Conservation (phyloP, 2,113 vertebrate genomes). For the Channa argus region DNA sequence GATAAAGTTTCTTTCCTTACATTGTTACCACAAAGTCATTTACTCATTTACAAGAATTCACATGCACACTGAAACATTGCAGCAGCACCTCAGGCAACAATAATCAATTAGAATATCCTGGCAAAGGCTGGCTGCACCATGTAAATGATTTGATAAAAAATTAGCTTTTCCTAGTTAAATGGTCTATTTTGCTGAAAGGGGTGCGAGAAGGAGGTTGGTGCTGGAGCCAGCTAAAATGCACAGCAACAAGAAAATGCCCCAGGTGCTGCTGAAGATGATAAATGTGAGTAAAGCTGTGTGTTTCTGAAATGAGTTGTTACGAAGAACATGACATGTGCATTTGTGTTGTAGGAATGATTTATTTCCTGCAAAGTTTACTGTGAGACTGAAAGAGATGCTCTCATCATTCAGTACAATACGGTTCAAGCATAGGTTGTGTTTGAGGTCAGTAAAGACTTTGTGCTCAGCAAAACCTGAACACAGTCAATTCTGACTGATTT, state of each 20-base stretch:
- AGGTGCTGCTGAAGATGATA: slow-evolving; percentile 69
- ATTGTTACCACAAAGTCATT: slow-evolving; percentile 60
- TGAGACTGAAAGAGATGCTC: slow-evolving; percentile 34
- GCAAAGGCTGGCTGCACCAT: slow-evolving; percentile 80
- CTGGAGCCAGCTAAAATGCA: slow-evolving; percentile 58
- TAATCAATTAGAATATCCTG: slow-evolving; percentile 84
- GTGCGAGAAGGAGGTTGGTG: slow-evolving; percentile 65
- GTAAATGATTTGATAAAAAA: slow-evolving; percentile 85
- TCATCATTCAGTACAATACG: slow-evolving; percentile 16
- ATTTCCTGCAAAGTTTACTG: slow-evolving; percentile 49
- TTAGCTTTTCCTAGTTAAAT: slow-evolving; percentile 85
- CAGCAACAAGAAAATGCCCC: slow-evolving; percentile 55
- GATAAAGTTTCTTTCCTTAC: slow-evolving; percentile 53
- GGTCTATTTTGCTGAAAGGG: slow-evolving; percentile 81
- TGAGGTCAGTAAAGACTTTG: slow-evolving; percentile 9
- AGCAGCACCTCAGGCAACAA: slow-evolving; percentile 78
- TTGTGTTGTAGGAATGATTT: slow-evolving; percentile 62
- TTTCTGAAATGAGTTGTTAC: slow-evolving; percentile 64
- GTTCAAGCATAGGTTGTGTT: background rate
- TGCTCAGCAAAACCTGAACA: background rate
- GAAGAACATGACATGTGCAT: slow-evolving; percentile 50
- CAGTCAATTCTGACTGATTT: background rate
- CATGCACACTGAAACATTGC: slow-evolving; percentile 37
- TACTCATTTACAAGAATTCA: slow-evolving; percentile 50
- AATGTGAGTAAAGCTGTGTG: slow-evolving; percentile 66